Conservation (phyloP, 2,113 vertebrate species). For the Guaruba guarouba region DNA sequence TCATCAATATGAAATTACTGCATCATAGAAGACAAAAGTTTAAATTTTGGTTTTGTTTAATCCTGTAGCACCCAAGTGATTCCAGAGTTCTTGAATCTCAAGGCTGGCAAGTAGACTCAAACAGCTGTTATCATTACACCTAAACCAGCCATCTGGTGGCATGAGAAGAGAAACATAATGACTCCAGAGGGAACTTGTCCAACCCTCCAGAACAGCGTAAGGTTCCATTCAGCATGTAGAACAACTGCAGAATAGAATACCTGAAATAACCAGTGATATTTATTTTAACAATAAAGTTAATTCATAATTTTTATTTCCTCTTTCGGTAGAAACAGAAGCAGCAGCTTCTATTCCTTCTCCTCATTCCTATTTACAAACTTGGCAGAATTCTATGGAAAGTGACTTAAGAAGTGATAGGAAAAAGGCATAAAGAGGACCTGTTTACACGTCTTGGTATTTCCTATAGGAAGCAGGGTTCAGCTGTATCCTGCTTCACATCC, state of each 20-base stretch:
- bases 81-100: not conserved
- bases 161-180: not conserved
- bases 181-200: not conserved
- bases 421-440: not conserved
- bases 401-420: not conserved
- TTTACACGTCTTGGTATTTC: not conserved
- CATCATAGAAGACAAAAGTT: not conserved
- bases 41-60: not conserved
- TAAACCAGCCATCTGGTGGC: conserved; percentile 7
- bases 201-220: not conserved
- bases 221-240: not conserved
- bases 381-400: not conserved
- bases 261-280: not conserved
- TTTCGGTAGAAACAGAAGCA: not conserved
- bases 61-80: not conserved
- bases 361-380: not conserved
- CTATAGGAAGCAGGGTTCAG: not conserved
- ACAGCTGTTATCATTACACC: not conserved
- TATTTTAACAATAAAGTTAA: not conserved
- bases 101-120: not conserved
- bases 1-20: not conserved
- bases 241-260: not conserved
- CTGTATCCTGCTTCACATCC: not conserved
- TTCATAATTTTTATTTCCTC: not conserved
- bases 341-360: not conserved